Percentiles rank a stretch among this genome's conserved stretches.
These are phyloP conservation scores for Lycaena phlaeas DNA, from an alignment of 2,888 invertebrate genomes.

Conservation along the genomic window DNA sequence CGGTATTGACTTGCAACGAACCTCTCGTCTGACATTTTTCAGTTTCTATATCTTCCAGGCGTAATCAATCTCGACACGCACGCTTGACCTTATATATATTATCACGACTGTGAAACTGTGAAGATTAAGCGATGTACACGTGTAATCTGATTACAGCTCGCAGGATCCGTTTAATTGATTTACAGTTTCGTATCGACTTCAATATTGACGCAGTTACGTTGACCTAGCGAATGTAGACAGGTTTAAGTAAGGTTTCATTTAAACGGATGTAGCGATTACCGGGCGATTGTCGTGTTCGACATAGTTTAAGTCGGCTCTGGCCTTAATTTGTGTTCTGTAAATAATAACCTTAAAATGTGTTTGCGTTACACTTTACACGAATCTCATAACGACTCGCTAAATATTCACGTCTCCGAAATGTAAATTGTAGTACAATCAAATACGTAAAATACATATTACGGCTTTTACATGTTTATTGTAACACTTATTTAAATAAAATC, in stretches of 20 bases:
- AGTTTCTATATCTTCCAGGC: too few relatives aligned
- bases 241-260: slow-evolving; percentile 49
- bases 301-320: slow-evolving; percentile 20
- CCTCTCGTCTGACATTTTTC: too few relatives aligned
- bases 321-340: slow-evolving; percentile 13
- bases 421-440: neutral
- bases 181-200: slow-evolving; percentile 49
- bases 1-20: too few relatives aligned
- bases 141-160: slow-evolving; percentile 39
- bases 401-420: too few relatives aligned
- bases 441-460: too few relatives aligned
- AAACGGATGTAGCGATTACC: slow-evolving; percentile 55
- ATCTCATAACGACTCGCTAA: neutral
- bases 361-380: slow-evolving; percentile 1
- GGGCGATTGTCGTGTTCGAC: slow-evolving; percentile 36
- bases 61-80: too few relatives aligned
- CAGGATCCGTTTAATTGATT: slow-evolving; percentile 53
- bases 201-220: slow-evolving; percentile 36
- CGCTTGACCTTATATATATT: too few relatives aligned
- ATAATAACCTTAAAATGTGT: slow-evolving; percentile 2
- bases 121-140: too few relatives aligned
- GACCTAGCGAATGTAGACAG: slow-evolving; percentile 44
- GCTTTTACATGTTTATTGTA: too few relatives aligned
- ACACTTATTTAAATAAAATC: too few relatives aligned
- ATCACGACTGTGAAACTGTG: too few relatives aligned